Conservation (phyloP, 92 coral and sea anemone species). For the Ricordea florida region DNA sequence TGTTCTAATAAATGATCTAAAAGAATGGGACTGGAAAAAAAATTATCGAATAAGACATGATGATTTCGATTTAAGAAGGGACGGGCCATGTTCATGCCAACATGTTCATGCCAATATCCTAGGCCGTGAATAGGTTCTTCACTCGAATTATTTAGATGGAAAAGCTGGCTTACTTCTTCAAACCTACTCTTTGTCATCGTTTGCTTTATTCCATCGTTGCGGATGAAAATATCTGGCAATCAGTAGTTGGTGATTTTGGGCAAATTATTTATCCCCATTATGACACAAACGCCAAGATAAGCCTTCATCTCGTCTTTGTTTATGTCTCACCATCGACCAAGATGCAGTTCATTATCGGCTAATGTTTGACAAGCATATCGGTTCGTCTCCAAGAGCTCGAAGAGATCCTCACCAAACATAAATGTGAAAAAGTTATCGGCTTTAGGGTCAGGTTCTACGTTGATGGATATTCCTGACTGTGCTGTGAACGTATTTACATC, state of each 20-base stretch:
- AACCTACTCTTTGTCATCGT: conserved; percentile 20
- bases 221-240: conserved; percentile 2
- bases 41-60: too few relatives aligned
- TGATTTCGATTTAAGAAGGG: too few relatives aligned
- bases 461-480: not conserved
- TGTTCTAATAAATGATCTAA: too few relatives aligned
- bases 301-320: conserved; percentile 4
- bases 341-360: conserved; percentile 8
- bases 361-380: conserved; percentile 6
- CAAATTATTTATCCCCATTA: conserved; percentile 22
- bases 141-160: conserved; percentile 9
- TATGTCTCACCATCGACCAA: conserved; percentile 1
- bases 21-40: too few relatives aligned
- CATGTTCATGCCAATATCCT: too few relatives aligned
- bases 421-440: conserved; percentile 9
- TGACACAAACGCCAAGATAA: conserved; percentile 14
- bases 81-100: too few relatives aligned
- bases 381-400: too few relatives aligned
- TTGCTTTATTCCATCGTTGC: conserved; percentile 24
- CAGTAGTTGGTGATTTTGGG: conserved; percentile 22
- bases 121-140: conserved; percentile 7
- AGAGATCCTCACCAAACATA: too few relatives aligned
- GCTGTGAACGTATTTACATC: not conserved
- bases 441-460: not conserved
- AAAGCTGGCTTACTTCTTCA: conserved; percentile 12